Conservation (phyloP, 2,113 vertebrate species). For the Globicephala melas region DNA sequence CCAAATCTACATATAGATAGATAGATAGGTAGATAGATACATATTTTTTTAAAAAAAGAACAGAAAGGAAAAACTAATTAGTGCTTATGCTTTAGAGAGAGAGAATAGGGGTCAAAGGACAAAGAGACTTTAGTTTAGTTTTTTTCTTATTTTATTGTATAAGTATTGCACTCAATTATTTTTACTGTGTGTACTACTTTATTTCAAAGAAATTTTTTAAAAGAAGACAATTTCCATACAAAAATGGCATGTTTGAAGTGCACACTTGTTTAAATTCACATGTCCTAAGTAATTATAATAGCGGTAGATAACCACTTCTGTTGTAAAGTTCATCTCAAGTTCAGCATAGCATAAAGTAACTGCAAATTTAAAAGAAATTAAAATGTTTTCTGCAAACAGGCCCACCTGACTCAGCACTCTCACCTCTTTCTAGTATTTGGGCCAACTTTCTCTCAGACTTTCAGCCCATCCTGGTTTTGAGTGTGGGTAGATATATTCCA, state of each 20-base stretch:
- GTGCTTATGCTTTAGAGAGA: background rate
- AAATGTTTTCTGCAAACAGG: background rate
- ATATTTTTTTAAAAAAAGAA: background rate
- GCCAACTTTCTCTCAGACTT: background rate
- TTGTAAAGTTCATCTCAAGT: background rate
- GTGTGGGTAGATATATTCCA: background rate
- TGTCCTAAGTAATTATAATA: background rate
- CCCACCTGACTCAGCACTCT: background rate
- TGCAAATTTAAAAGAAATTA: background rate
- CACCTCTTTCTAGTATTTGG: background rate
- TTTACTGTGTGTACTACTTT: background rate
- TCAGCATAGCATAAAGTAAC: background rate
- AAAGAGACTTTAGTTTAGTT: background rate
- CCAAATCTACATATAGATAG: background rate
- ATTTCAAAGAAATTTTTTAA: background rate
- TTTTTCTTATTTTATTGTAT: background rate
- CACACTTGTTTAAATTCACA: background rate
- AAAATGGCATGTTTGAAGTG: background rate
- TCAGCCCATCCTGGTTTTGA: background rate
- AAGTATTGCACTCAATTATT: background rate
- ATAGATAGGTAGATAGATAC: no score
- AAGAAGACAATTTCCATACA: background rate
- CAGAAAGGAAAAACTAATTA: background rate
- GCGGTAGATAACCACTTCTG: background rate
- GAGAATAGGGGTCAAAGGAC: background rate